A percentile compares a stretch with the other conserved stretches of the same genome.
Evolutionary conservation across 2,888 invertebrate genomes (phyloP).

Genomic region (Synanthedon andrenaeformis): DNA sequence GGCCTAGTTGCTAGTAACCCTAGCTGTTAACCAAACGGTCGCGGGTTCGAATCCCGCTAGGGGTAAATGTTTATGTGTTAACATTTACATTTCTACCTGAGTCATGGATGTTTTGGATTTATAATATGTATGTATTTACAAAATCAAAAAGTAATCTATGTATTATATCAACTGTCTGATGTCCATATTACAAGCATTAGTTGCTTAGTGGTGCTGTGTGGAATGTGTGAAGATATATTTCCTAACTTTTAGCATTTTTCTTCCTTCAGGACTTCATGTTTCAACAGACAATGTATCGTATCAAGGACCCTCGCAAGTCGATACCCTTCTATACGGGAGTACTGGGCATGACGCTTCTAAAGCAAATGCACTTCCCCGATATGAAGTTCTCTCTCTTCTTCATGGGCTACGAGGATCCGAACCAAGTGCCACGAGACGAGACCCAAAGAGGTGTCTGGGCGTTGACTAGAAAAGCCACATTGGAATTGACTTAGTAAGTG

Average conservation of each 20-base stretch:
- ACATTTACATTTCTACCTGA: no score
- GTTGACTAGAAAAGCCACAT: constrained; percentile 83
- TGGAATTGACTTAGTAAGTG: constrained; percentile 93
- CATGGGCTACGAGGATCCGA: constrained; percentile 86
- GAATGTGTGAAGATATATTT: no score
- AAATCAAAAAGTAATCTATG: no score
- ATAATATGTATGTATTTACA: no score
- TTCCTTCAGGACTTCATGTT: constrained; percentile 85
- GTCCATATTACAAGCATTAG: no score
- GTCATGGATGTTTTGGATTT: no score
- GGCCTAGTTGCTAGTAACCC: no score
- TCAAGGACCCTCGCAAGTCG: constrained; percentile 90
- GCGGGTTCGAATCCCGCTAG: no score
- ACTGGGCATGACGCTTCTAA: constrained; percentile 90
- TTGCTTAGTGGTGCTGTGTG: no score
- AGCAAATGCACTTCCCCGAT: constrained; percentile 88
- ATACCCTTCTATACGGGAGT: constrained; percentile 92
- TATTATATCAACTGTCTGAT: no score
- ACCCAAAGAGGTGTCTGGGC: constrained; percentile 81
- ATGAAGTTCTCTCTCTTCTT: constrained; percentile 94
- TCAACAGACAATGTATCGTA: constrained; percentile 97
- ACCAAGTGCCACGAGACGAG: constrained; percentile 79
- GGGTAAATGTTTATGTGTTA: no score
- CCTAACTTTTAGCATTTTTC: neutral
- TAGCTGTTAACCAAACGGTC: no score